Conservation (phyloP, 2,888 invertebrate species). For the Neria commutata region DNA sequence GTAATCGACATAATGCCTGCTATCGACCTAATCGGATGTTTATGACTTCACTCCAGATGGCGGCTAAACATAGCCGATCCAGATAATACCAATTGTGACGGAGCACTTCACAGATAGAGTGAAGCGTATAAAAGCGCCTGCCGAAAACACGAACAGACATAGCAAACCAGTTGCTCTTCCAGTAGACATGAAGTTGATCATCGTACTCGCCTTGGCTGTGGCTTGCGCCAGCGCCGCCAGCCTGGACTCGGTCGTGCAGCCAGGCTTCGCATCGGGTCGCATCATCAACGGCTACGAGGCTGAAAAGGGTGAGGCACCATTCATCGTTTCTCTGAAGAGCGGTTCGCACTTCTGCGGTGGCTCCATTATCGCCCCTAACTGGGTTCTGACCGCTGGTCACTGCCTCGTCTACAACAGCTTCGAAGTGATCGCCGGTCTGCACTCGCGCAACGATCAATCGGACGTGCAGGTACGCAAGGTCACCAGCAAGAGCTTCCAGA, state of each 20-base stretch:
- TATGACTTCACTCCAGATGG: no score
- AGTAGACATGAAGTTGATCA: constrained; percentile 34
- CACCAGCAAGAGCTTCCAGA: constrained; percentile 17
- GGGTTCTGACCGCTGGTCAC: constrained; percentile 55
- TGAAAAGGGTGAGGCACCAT: constrained; percentile 55
- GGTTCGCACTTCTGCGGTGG: constrained; percentile 57
- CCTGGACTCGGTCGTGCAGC: constrained; percentile 25
- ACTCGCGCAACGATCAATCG: constrained; percentile 41
- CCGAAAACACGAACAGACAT: neutral
- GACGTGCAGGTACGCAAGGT: constrained; percentile 41
- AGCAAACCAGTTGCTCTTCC: constrained; percentile 16
- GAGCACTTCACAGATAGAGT: no score
- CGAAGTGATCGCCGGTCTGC: constrained; percentile 55
- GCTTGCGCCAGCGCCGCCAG: constrained; percentile 29
- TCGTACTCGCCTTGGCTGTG: constrained; percentile 30
- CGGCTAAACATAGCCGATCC: no score
- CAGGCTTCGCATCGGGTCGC: constrained; percentile 35
- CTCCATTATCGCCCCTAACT: constrained; percentile 50
- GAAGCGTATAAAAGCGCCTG: constrained; percentile 20
- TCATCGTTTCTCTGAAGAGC: constrained; percentile 51
- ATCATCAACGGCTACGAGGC: constrained; percentile 48
- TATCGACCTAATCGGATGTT: no score
- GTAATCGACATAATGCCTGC: no score
- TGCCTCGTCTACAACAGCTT: constrained; percentile 38
- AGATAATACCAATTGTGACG: no score